Base-by-base conservation (phyloP, 2,888 invertebrate species). In the Ormia ochracea region DNA sequence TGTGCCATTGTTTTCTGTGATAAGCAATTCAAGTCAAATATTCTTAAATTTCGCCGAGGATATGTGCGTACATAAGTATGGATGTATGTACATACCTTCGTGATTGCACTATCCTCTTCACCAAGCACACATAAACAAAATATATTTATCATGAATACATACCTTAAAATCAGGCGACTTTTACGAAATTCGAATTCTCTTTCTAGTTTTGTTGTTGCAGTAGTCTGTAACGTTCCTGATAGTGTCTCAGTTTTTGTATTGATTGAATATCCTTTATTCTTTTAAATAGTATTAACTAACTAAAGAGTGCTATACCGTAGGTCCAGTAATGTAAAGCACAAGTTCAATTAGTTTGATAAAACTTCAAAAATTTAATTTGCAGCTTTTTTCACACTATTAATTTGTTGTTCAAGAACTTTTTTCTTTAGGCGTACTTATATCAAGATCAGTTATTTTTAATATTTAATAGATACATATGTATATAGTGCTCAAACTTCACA, bases 91-190 rank as follows among this genome's bases (percentile, higher is more conserved):
- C 7, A 21, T 36, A 21, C 12, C 4, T 14, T 14, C 45, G 9
- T 12, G 31, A 3, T 14, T 23, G 23, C 3, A n/a, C n/a, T n/a
- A 50, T 6, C 5, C 17, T 38, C 10, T 45, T 23, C 7, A 5
- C 10, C 26, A 6, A 36, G 52, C 33, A 41, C 1, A 45, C 10
- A 3, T 45, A 4, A 17, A 19, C 4, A 45, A 4, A 48, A 17
- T 23, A 61, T 61, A 41, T 43, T 6, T 50, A 17, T 43, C 28
- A 48, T 66, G 80, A 78, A 82, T 87, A 87, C 87, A 87, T 87
- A 87, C 87, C 87, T 84, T 76, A 84, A 85, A 84, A 86, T 86
- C 87, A 87, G 87, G 86, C 87, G 88, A 87, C 85, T 85, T 82
- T 83, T 75, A 76, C 82, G 82, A 84, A 63, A 74, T 10, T 4